Evolutionary conservation across 1,140 invertebrate species (phyloP), one percentile per base, ranked within the genome.

Genomic region (Drosophila tristis): DNA sequence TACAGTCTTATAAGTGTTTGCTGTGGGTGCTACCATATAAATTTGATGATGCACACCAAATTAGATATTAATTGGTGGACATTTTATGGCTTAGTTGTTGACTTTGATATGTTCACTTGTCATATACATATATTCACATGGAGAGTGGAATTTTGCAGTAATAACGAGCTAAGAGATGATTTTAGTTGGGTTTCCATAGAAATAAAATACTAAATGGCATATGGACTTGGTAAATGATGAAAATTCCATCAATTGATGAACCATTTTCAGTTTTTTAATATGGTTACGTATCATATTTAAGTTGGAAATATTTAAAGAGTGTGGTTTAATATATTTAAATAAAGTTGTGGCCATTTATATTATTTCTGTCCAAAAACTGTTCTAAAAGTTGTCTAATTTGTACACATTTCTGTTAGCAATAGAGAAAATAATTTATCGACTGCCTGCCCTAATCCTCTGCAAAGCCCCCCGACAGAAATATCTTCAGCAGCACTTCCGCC

Each of bases 11-110:
- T 54, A 47, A 67, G 39, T 65, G 15, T 8, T 8, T 23, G 25
- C 8, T 23, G 31, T 3, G 23, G 11, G n/a, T 26, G 48, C 23
- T 29, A 15, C 43, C 44, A 31, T 57, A 57, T 57, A 57, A 57
- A 45, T 57, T 44, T 31, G 11, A 9, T 43, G 43, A 35, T 26
- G 13, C 4, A 39, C 20, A 7, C 7, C 54, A 74, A 74, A 74
- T 78, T 59, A 29, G 20, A 58, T 67, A 62, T 70, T 80, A 85
- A 85, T 85, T 86, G 67, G 49, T 70, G 31, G 6, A 29, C 7
- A 56, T 57, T 75, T 65, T 55, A 50, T 39, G 13, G 42, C 20
- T 29, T 48, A 3, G 8, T 45, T 42, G 45, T 48, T 43, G 13
- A 7, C 23, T 48, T 23, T 13, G 11, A 48, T 11, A 16, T 48